Evolutionary conservation across 2,797 vertebrate species (phyloP).

Genomic region (Acanthornis magna): DNA sequence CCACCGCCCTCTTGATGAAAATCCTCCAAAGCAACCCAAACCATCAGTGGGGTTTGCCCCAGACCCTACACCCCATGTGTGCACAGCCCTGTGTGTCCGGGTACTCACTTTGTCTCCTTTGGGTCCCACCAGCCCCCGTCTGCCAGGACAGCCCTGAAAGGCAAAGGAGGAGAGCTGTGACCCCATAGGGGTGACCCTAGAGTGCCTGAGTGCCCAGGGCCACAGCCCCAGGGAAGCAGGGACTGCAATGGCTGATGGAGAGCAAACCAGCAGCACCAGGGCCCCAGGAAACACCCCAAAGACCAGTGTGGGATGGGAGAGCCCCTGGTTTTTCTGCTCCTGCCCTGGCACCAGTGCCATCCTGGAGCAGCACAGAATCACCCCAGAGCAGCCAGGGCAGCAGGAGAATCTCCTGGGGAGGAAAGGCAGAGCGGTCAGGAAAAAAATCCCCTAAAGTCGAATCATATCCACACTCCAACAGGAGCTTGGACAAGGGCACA

Average conservation of each 20-base stretch:
- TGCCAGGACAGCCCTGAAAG: slow-evolving; percentile 83
- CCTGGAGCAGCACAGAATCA: neutral
- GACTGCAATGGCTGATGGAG: neutral
- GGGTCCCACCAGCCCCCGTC: slow-evolving; percentile 78
- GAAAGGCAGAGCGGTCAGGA: neutral
- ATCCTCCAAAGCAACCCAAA: neutral
- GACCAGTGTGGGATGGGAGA: fast-evolving
- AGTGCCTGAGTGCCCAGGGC: neutral
- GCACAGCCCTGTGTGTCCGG: fast-evolving
- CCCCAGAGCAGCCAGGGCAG: neutral
- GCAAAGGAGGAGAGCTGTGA: neutral
- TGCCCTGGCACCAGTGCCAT: neutral
- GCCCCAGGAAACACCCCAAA: neutral
- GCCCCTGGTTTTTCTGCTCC: neutral
- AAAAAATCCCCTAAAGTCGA: neutral
- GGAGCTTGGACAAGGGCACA: neutral
- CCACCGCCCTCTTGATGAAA: neutral
- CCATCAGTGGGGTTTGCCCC: fast-evolving
- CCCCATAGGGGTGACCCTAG: neutral
- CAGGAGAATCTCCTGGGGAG: neutral
- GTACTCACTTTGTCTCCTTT: slow-evolving; percentile 87
- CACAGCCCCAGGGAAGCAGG: neutral
- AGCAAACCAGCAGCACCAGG: neutral
- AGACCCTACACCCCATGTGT: fast-evolving
- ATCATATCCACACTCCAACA: neutral